Percentiles rank a stretch among this genome's conserved stretches.
These are phyloP conservation scores for Hydrotaea diabolus DNA, from an alignment of 2,888 invertebrate genomes.

Conservation along the genomic window DNA sequence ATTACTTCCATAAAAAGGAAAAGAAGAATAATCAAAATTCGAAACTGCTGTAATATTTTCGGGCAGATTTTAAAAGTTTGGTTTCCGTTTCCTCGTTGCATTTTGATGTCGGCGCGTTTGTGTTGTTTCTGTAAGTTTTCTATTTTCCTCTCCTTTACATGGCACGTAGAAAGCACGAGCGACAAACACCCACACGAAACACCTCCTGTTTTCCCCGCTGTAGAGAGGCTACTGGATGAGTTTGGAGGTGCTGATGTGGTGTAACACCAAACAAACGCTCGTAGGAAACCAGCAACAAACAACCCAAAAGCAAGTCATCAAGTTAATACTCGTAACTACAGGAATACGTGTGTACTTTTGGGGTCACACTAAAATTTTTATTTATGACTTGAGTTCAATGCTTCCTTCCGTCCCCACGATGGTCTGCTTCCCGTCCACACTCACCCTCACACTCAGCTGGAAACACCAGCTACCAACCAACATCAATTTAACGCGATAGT, in stretches of 20 bases:
- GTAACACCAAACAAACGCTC: conserved; percentile 27
- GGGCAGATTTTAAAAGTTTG: conserved; percentile 52
- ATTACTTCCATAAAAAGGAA: neutral
- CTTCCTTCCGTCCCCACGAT: conserved; percentile 18
- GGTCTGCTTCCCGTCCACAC: neutral
- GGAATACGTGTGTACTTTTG: conserved; percentile 43
- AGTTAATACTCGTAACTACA: conserved; percentile 39
- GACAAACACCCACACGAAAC: too few species aligned
- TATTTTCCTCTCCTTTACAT: too few species aligned
- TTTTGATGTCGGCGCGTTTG: conserved; percentile 13
- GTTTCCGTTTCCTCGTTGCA: conserved; percentile 31
- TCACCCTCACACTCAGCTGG: neutral
- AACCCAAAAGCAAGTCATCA: conserved; percentile 36
- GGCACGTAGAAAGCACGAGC: conserved; percentile 7
- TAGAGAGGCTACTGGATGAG: neutral
- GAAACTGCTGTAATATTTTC: conserved; percentile 35
- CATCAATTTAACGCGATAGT: conserved; percentile 58
- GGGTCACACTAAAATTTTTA: conserved; percentile 58
- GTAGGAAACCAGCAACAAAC: neutral
- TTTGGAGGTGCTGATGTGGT: neutral
- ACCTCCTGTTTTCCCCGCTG: conserved; percentile 25
- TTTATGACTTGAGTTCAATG: conserved; percentile 63
- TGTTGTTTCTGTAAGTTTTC: conserved; percentile 44
- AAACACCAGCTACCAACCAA: conserved; percentile 1
- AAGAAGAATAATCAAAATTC: conserved; percentile 13